Evolutionary conservation across 2,797 vertebrate species (phyloP), one percentile per base, ranked within the genome.

Genomic region (Microchirus variegatus): DNA sequence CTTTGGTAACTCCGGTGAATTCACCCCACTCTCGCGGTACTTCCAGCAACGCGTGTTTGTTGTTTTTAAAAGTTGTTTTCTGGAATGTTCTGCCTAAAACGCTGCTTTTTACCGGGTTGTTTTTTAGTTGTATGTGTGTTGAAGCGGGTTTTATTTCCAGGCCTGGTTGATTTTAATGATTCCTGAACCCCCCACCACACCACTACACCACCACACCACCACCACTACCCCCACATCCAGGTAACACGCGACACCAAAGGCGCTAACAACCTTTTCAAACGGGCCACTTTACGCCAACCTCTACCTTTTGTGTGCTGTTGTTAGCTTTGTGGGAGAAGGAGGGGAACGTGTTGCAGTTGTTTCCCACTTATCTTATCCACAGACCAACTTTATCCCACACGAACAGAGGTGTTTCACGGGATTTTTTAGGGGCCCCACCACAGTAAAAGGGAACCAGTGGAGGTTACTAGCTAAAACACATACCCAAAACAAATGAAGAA

Each of bases 141-240:
- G 12, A 38, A 59, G 55, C 16, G 5, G 10, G n/a, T 59, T 59
- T 60, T 9, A 44, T 53, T 59, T 26, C 3, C 45, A 49, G 67
- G 67, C 63, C 58, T 16, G 14, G 43, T 44, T 4, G 9, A 44
- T 9, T 11, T 14, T 44, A 16, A n/a, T 18, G 44, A 11, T 19
- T 18, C 43, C 16, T 4, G 5, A 10, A 3, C 16, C 10, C 15
- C 48, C n/a, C n/a, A n/a, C 22, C 42, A 11, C 19, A 55, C 74
- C 57, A 26, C 64, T 58, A 41, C n/a, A n/a, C n/a, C n/a, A n/a
- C 22, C 42, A 11, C 19, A 55, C 74, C 57, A 26, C 64, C 59
- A 41, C 74, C 57, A 26, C 64, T 58, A 41, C 69, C 82, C 80
- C 75, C 74, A 73, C 71, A 17, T 53, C 53, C 83, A 89, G 88